phyloP scores from a whole-genome alignment of 2,888 invertebrate species.

The Cryptophagus acutangulus region DNA sequence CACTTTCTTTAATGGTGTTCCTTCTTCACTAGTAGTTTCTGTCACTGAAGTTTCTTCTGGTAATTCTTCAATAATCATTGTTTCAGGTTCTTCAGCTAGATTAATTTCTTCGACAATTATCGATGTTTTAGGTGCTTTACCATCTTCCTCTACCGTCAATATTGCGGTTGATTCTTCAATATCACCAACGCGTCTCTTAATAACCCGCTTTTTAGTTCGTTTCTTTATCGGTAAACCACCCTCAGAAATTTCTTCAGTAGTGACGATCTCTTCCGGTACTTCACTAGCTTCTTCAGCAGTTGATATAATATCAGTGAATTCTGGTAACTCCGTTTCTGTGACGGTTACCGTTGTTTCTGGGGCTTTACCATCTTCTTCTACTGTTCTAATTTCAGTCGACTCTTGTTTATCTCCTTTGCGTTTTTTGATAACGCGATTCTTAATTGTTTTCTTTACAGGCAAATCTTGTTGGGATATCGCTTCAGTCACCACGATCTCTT shows the following conservation, averaged over 20 bases:
- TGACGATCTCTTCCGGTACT: slow-evolving; percentile 30
- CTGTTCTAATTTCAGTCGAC: slow-evolving; percentile 41
- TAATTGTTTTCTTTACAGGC: slow-evolving; percentile 36
- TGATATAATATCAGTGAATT: slow-evolving; percentile 49
- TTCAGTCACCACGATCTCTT: slow-evolving; percentile 38
- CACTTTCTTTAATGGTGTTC: slow-evolving; percentile 24
- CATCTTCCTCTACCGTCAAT: slow-evolving; percentile 36
- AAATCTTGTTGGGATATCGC: slow-evolving; percentile 27
- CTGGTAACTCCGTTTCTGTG: slow-evolving; percentile 31
- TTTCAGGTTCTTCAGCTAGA: slow-evolving; percentile 9
- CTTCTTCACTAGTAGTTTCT: slow-evolving; percentile 27
- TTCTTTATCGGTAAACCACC: slow-evolving; percentile 30
- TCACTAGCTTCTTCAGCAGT: slow-evolving; percentile 34
- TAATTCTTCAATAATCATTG: slow-evolving; percentile 26
- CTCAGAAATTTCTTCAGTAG: slow-evolving; percentile 46
- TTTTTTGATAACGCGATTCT: slow-evolving; percentile 46
- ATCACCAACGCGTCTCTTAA: slow-evolving; percentile 44
- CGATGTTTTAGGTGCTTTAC: slow-evolving; percentile 31
- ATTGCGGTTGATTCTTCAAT: slow-evolving; percentile 45
- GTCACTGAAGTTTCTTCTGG: slow-evolving; percentile 33
- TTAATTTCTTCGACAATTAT: slow-evolving; percentile 32
- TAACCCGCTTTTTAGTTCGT: slow-evolving; percentile 40
- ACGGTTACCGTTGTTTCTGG: slow-evolving; percentile 23
- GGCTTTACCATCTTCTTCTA: slow-evolving; percentile 33
- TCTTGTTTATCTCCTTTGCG: slow-evolving; percentile 42